Percentiles rank a stretch among this genome's conserved stretches.
These are phyloP conservation scores for Vidua chalybeata DNA, from an alignment of 2,113 vertebrate species.

Conservation along the genomic window DNA sequence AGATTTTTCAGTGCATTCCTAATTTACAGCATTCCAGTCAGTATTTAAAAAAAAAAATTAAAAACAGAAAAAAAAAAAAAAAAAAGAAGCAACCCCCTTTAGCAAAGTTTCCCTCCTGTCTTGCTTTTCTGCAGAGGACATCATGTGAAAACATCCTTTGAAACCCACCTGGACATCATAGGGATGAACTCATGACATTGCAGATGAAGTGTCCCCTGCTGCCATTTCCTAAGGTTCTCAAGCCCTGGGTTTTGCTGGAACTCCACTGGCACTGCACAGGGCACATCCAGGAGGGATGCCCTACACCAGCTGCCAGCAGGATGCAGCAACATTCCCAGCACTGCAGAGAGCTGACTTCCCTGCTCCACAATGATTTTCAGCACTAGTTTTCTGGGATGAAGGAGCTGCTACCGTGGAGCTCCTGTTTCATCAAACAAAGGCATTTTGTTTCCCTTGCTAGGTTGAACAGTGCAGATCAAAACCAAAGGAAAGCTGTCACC, in stretches of 20 bases:
- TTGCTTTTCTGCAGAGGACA: not conserved
- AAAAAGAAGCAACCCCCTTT: not conserved
- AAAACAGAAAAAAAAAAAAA: no score
- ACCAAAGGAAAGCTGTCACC: not conserved
- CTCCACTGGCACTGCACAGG: not conserved
- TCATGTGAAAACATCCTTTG: not conserved
- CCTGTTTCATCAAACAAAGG: not conserved
- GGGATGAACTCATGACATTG: not conserved
- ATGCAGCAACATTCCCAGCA: not conserved
- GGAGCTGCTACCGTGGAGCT: not conserved
- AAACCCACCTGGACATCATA: not conserved
- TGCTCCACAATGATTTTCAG: not conserved
- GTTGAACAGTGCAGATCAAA: not conserved
- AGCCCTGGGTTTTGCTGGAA: not conserved
- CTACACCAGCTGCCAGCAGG: not conserved
- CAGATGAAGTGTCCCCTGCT: not conserved
- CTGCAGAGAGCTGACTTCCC: not conserved
- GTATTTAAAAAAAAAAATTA: no score
- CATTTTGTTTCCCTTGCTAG: not conserved
- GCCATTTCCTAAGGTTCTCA: not conserved
- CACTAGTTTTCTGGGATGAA: not conserved
- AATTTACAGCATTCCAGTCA: not conserved
- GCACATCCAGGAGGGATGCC: accelerated
- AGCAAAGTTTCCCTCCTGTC: not conserved
- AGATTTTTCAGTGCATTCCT: not conserved